phyloP scores from a whole-genome alignment of 1,140 invertebrate genomes.

The Ooceraea biroi region DNA sequence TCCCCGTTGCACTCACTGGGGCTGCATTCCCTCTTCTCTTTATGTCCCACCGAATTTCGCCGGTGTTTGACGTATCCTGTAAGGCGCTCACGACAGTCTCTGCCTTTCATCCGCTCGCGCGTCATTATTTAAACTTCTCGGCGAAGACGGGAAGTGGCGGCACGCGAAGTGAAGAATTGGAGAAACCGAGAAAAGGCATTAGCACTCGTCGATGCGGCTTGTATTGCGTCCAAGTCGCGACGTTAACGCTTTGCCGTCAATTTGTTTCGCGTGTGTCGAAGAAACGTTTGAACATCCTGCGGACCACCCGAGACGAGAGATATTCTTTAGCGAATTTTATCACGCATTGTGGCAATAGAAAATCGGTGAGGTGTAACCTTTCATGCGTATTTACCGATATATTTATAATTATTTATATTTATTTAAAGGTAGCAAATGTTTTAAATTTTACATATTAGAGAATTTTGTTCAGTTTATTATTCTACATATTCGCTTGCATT shows the following conservation, averaged over 20 bases:
- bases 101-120: constrained; percentile 9
- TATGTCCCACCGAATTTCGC: constrained; percentile 26
- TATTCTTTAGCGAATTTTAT: not conserved
- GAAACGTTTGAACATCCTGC: not conserved
- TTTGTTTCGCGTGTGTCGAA: not conserved
- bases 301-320: not conserved
- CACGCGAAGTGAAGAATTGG: not conserved
- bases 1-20: not conserved
- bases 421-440: no score
- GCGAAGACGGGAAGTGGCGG: constrained; percentile 10
- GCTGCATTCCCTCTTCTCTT: not conserved
- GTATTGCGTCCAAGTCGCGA: not conserved
- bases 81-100: constrained; percentile 24
- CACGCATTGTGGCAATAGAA: no score
- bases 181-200: constrained; percentile 17
- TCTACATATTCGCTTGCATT: no score
- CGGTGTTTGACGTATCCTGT: constrained; percentile 43
- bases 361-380: no score
- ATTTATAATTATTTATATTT: not conserved
- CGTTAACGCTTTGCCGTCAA: not conserved
- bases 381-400: no score
- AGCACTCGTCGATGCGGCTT: not conserved
- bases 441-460: no score
- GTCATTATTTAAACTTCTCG: constrained; percentile 29
- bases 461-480: no score